Evolutionary conservation across 2,888 invertebrate genomes (phyloP), one percentile per base, ranked within the genome.

Genomic region (Mylabris sibirica): DNA sequence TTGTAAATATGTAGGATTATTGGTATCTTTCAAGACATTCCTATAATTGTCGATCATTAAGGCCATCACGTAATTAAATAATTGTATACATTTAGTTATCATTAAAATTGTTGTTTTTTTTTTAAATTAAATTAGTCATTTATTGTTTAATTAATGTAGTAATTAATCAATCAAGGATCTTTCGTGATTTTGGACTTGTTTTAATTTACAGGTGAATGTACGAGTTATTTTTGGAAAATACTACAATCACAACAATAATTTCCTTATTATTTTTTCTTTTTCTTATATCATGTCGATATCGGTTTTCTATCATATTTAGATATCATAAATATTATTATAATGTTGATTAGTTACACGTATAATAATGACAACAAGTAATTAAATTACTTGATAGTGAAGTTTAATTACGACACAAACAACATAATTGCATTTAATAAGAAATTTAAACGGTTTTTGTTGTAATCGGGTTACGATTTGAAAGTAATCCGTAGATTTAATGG

Each of bases 381-480:
- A 62, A 61, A 67, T 64, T 65, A 49, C 26, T 30, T 34, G 57
- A 70, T 64, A 67, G 53, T 69, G 71, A 72, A 72, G 69, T 72
- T 71, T 71, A 73, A 74, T 73, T 73, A 70, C 73, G 66, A 70
- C 64, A 69, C 67, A 71, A 75, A 72, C 70, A 75, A 72, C 69
- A 72, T 74, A 75, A 75, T 75, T 74, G 65, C 69, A 71, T 72
- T 75, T 73, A 72, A 74, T 74, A 74, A 74, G 70, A 67, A 72
- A 72, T 72, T 72, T 69, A 70, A 69, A 67, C 70, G 65, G 57
- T 44, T 72, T 71, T 65, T 69, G 71, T 70, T 67, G 72, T 74
- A 75, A 75, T 74, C 75, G 72, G 74, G 75, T 74, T 75, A 74
- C 72, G 72, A 75, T 74, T 75, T 71, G 75, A 75, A 75, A 75